A percentile compares a stretch with the other conserved stretches of the same genome.
These are phyloP conservation scores for Rhagophthalmus giganteus DNA, from an alignment of 2,888 invertebrate species.

Conservation along the genomic window DNA sequence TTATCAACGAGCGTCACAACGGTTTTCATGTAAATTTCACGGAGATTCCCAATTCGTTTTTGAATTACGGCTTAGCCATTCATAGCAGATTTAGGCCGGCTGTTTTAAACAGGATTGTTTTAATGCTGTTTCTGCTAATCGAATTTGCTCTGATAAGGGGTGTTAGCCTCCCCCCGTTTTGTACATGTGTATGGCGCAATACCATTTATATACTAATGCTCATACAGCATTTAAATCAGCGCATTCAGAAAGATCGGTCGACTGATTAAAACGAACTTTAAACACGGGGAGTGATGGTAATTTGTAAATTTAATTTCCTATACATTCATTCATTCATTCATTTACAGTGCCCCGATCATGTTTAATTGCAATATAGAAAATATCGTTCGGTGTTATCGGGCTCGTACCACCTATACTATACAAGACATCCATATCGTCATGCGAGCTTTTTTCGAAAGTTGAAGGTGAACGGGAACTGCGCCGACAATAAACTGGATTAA, in stretches of 20 bases:
- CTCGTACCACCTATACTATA: not conserved
- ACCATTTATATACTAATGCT: constrained; percentile 51
- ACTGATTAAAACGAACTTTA: constrained; percentile 54
- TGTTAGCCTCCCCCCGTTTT: constrained; percentile 37
- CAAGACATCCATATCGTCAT: too few species aligned
- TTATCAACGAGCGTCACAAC: constrained; percentile 15
- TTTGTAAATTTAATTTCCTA: constrained; percentile 45
- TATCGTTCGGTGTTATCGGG: constrained; percentile 1
- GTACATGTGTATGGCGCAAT: constrained; percentile 50
- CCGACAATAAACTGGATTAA: too few species aligned
- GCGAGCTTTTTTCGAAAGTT: not conserved
- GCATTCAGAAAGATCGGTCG: constrained; percentile 53
- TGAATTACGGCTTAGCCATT: constrained; percentile 34
- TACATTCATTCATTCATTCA: constrained; percentile 23
- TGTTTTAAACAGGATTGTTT: constrained; percentile 62
- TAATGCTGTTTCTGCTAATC: constrained; percentile 64
- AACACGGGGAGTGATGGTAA: constrained; percentile 46
- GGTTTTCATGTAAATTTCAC: constrained; percentile 22
- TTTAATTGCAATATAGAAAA: constrained; percentile 11
- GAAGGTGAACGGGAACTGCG: not conserved
- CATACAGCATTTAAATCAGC: constrained; percentile 50
- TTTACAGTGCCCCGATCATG: constrained; percentile 16
- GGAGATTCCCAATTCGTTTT: constrained; percentile 40
- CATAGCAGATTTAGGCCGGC: constrained; percentile 46
- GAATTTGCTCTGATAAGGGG: constrained; percentile 58